Evolutionary conservation across 2,888 invertebrate genomes (phyloP).

Genomic region (Epirrhoe alternata): DNA sequence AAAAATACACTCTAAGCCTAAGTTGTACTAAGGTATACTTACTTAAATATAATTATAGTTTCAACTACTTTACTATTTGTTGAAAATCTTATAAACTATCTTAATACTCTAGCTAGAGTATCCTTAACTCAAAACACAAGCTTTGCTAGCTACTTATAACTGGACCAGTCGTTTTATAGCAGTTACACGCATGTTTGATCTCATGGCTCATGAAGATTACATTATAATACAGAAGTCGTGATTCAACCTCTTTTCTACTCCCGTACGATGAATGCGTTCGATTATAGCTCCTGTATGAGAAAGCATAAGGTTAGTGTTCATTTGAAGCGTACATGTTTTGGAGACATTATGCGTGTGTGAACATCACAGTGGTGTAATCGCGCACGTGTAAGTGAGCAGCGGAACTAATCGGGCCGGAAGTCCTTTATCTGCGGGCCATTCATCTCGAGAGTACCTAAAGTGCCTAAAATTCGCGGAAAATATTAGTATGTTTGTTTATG

Average conservation of each 20-base stretch:
- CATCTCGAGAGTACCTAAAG: conserved; percentile 58
- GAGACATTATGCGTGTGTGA: conserved; percentile 40
- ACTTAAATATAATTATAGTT: background rate
- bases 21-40: background rate
- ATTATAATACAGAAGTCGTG: conserved; percentile 57
- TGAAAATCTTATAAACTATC: too few relatives aligned
- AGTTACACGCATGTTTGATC: conserved; percentile 43
- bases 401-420: conserved; percentile 76
- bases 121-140: conserved; percentile 11
- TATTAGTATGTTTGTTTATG: conserved; percentile 10
- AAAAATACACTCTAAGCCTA: background rate
- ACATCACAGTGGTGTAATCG: conserved; percentile 37
- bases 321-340: conserved; percentile 17
- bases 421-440: conserved; percentile 74
- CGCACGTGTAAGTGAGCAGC: conserved; percentile 61
- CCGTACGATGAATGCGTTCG: background rate
- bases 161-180: conserved; percentile 16
- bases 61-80: too few relatives aligned
- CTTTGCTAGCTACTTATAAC: conserved; percentile 31
- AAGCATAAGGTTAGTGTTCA: conserved; percentile 11
- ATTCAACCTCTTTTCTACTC: conserved; percentile 29
- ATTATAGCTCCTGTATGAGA: conserved; percentile 12
- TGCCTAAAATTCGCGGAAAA: conserved; percentile 39
- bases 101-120: background rate
- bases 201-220: conserved; percentile 45